phyloP scores from a whole-genome alignment of 1,140 invertebrate genomes.

The Leptinotarsa defecta region DNA sequence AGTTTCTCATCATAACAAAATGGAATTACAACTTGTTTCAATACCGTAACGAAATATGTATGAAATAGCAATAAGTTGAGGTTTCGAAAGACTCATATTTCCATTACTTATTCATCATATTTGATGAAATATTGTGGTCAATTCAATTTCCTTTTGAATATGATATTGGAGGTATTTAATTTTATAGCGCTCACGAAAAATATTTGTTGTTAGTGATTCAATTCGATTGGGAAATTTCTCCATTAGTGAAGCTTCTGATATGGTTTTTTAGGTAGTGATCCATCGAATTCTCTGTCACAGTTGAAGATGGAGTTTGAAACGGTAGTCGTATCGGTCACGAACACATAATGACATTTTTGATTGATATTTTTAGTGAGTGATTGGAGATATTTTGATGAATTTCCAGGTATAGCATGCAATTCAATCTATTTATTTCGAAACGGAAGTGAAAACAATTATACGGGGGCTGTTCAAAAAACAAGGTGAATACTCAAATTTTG shows the following conservation, averaged over 20 bases:
- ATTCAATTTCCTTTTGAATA: neutral
- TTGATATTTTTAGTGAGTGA: too few relatives aligned
- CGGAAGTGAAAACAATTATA: too few relatives aligned
- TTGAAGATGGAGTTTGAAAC: too few relatives aligned
- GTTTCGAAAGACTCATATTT: neutral
- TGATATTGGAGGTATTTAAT: constrained; percentile 2
- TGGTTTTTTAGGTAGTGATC: neutral
- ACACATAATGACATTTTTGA: too few relatives aligned
- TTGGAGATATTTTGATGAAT: too few relatives aligned
- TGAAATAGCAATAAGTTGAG: constrained; percentile 6
- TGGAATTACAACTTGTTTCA: constrained; percentile 1
- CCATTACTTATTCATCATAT: neutral
- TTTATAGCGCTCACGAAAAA: neutral
- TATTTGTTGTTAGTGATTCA: neutral
- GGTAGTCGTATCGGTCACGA: too few relatives aligned
- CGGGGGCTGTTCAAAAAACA: too few relatives aligned
- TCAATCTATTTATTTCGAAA: too few relatives aligned
- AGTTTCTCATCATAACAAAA: neutral
- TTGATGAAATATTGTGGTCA: constrained; percentile 1
- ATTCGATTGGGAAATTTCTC: neutral
- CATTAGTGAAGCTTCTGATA: neutral
- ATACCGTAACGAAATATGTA: neutral
- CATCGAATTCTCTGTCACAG: too few relatives aligned
- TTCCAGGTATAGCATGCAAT: too few relatives aligned
- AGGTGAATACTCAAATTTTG: too few relatives aligned